Conservation (phyloP, 2,888 invertebrate species). For the Lordiphosa fenestrarum region DNA sequence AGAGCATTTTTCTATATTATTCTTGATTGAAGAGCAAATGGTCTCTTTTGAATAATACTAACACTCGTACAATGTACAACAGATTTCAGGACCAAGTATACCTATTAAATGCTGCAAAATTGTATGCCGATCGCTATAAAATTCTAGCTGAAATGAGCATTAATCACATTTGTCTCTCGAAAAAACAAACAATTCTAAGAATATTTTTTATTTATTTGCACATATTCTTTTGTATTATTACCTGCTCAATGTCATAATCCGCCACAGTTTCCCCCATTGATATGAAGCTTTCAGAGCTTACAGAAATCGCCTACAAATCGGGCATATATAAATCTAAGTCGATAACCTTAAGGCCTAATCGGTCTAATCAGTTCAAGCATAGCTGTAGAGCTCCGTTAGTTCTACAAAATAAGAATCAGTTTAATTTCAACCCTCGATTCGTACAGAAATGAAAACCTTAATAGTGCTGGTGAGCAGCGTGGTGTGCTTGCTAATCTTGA, state of each 20-base stretch:
- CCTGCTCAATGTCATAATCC: not conserved
- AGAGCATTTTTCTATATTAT: too few species aligned
- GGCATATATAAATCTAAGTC: not conserved
- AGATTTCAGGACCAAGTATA: too few species aligned
- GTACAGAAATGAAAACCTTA: constrained; percentile 37
- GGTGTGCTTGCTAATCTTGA: constrained; percentile 30
- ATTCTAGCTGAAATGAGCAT: too few species aligned
- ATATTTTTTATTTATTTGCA: not conserved
- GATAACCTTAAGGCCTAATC: constrained; percentile 13
- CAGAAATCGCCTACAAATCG: not conserved
- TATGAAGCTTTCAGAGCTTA: too few species aligned
- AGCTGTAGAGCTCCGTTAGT: constrained; percentile 16
- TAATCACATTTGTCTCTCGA: too few species aligned
- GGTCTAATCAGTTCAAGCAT: constrained; percentile 5
- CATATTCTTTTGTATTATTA: not conserved
- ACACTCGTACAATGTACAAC: too few species aligned
- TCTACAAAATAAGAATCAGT: constrained; percentile 38
- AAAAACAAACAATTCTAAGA: too few species aligned
- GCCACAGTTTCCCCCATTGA: constrained; percentile 3
- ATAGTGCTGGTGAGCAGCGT: constrained; percentile 25
- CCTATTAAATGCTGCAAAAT: too few species aligned
- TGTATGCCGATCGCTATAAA: too few species aligned
- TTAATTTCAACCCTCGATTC: constrained; percentile 18
- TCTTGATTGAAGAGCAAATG: too few species aligned
- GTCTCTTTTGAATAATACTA: too few species aligned